phyloP scores from a whole-genome alignment of 30 jellyfish, hydroid and myxozoan species.

The Chrysaora quinquecirrha region DNA sequence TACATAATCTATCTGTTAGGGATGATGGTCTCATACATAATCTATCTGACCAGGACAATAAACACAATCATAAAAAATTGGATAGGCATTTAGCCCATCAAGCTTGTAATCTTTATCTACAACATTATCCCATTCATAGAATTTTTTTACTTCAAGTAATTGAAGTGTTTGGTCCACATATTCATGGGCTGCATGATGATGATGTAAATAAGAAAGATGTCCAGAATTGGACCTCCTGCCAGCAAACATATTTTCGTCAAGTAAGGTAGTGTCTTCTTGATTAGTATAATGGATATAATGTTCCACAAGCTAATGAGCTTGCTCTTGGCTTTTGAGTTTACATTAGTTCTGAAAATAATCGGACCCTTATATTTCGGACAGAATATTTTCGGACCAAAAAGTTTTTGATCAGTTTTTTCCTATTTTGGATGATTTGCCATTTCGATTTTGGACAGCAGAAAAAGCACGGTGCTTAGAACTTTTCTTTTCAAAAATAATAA shows the following conservation, averaged over 20 bases:
- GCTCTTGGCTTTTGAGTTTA: conserved; percentile 4
- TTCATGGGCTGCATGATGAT: background rate
- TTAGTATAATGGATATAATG: background rate
- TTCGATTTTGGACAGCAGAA: too few relatives aligned
- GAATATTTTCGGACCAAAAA: too few relatives aligned
- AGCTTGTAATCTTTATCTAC: background rate
- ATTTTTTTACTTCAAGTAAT: background rate
- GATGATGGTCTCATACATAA: conserved; percentile 9
- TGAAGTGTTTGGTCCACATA: conserved; percentile 13
- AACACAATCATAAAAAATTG: conserved; percentile 8
- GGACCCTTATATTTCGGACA: too few relatives aligned
- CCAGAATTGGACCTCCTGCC: conserved; percentile 13
- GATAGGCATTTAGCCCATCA: conserved; percentile 14
- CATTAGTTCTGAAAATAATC: too few relatives aligned
- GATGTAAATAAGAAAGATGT: conserved; percentile 19
- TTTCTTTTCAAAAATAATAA: too few relatives aligned
- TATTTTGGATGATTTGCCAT: too few relatives aligned
- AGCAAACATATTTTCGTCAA: background rate
- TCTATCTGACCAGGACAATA: background rate
- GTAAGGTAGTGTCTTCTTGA: conserved; percentile 15
- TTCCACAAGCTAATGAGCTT: conserved; percentile 3
- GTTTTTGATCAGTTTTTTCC: too few relatives aligned
- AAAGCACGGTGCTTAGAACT: too few relatives aligned
- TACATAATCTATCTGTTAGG: background rate
- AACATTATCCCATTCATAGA: conserved; percentile 8